Evolutionary conservation across 2,797 vertebrate species (phyloP).

Genomic region (Manis javanica): DNA sequence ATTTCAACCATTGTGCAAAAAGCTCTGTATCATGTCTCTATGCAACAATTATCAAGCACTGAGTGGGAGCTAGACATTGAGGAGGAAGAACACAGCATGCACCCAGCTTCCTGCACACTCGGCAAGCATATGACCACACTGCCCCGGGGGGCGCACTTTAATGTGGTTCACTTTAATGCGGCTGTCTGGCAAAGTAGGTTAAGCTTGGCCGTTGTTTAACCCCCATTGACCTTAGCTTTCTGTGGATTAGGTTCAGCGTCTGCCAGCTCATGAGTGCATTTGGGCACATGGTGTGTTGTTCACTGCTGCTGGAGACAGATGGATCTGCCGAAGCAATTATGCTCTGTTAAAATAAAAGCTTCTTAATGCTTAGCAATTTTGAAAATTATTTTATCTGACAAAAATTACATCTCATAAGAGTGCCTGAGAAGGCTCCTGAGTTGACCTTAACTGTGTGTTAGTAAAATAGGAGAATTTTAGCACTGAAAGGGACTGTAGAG

Average conservation of each 20-base stretch:
- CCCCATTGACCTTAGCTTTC: not conserved
- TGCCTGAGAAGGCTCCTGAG: not conserved
- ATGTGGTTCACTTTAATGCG: too few species aligned
- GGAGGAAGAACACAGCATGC: not conserved
- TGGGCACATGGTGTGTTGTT: not conserved
- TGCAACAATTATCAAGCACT: not conserved
- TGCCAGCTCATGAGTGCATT: not conserved
- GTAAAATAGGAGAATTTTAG: not conserved
- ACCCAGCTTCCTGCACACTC: fast-evolving
- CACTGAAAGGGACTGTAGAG: not conserved
- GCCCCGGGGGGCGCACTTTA: not conserved
- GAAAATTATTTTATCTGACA: conserved; percentile 44
- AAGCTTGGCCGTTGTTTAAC: not conserved
- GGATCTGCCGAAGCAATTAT: not conserved
- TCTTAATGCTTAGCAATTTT: not conserved
- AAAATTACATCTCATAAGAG: not conserved
- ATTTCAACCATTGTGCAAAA: not conserved
- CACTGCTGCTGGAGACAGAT: not conserved
- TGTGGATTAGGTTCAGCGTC: not conserved
- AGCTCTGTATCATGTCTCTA: not conserved
- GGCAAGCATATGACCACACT: fast-evolving
- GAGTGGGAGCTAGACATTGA: not conserved
- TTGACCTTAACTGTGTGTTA: not conserved
- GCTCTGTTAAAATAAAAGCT: not conserved
- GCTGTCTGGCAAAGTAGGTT: not conserved